Conservation (phyloP, 2,888 invertebrate species). For the Strigamia crassipes region DNA sequence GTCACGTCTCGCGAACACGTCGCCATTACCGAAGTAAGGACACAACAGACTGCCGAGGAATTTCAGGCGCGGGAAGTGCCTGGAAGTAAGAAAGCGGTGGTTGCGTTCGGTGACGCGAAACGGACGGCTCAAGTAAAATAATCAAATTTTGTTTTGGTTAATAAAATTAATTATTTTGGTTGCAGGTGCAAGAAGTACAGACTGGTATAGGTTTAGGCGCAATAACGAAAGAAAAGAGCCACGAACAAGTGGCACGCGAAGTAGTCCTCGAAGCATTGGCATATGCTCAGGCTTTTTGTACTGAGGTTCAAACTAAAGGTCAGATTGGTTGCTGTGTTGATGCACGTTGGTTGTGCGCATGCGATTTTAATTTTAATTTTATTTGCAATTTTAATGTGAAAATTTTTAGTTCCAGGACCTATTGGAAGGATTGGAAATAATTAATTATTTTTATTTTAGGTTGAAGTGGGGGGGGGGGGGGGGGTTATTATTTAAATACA, state of each 20-base stretch:
- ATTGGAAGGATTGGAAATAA: conserved; percentile 24
- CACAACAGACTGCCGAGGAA: conserved; percentile 59
- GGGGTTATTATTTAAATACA: no score
- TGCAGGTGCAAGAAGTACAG: conserved; percentile 21
- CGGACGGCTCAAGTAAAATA: conserved; percentile 27
- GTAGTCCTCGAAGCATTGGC: conserved; percentile 38
- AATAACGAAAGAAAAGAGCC: conserved; percentile 2
- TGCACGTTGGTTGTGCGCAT: neutral
- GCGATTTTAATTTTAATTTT: neutral
- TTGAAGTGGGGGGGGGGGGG: neutral
- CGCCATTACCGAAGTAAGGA: conserved; percentile 47
- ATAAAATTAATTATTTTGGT: neutral
- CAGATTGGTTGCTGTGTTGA: neutral
- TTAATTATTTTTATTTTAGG: neutral
- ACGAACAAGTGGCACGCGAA: conserved; percentile 38
- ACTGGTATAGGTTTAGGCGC: conserved; percentile 43
- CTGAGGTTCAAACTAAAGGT: conserved; percentile 48
- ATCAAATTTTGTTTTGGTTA: neutral
- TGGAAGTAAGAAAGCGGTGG: conserved; percentile 29
- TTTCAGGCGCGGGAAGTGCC: conserved; percentile 59
- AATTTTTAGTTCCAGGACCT: neutral
- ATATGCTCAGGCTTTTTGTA: conserved; percentile 44
- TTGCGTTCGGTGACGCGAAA: conserved; percentile 6
- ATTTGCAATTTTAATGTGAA: neutral
- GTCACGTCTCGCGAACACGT: conserved; percentile 37